phyloP scores from a whole-genome alignment of 2,113 vertebrate genomes.

The Loxodonta africana region DNA sequence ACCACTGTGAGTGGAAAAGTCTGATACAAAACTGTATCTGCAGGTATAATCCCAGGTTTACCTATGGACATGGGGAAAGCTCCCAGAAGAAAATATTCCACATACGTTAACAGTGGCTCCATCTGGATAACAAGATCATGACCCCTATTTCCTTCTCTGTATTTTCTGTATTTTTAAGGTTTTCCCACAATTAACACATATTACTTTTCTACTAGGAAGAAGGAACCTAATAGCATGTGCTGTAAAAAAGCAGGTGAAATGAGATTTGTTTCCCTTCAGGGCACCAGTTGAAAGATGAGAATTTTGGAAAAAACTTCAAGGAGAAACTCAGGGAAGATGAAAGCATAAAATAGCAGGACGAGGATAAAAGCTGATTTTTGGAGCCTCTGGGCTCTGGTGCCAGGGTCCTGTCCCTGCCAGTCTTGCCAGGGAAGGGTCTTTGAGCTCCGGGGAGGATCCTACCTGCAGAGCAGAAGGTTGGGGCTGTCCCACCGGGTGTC shows the following conservation, averaged over 20 bases:
- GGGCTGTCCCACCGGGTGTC: neutral
- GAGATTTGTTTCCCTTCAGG: constrained; percentile 6
- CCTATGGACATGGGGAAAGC: neutral
- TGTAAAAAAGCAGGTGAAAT: neutral
- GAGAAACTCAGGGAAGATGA: neutral
- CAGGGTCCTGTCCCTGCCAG: neutral
- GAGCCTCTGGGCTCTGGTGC: neutral
- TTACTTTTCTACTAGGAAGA: constrained; percentile 1
- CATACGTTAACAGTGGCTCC: neutral
- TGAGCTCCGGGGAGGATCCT: neutral
- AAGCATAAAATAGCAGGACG: neutral
- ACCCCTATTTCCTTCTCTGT: neutral
- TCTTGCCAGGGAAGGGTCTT: accelerated
- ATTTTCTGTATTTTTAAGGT: constrained; percentile 21
- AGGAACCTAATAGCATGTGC: neutral
- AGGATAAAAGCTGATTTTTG: neutral
- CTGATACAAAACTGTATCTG: neutral
- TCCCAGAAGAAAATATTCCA: neutral
- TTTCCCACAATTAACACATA: neutral
- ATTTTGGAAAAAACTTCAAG: neutral
- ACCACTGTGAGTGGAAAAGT: neutral
- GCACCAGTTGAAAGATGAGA: neutral
- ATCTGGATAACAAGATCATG: neutral
- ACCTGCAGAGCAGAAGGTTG: neutral
- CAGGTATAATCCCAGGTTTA: neutral